These are phyloP conservation scores for Acrobasis consociella DNA, from an alignment of 2,888 invertebrate genomes.

Conservation along the genomic window DNA sequence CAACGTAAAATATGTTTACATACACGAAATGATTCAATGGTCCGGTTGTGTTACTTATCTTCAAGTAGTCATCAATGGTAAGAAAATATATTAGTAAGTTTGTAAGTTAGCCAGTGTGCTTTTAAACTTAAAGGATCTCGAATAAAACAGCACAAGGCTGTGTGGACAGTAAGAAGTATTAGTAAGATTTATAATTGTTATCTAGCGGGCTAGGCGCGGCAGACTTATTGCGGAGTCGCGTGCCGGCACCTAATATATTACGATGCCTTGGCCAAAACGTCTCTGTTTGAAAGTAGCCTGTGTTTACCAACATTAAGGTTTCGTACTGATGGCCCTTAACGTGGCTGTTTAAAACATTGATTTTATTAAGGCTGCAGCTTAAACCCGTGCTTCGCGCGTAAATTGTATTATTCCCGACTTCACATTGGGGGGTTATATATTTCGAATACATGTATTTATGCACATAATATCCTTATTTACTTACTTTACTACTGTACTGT, in stretches of 20 bases:
- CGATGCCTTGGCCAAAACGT: conserved; percentile 68
- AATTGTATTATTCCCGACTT: neutral
- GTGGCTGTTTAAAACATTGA: neutral
- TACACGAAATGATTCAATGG: too few relatives aligned
- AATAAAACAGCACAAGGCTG: conserved; percentile 45
- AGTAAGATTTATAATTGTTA: conserved; percentile 77
- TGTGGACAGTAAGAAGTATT: conserved; percentile 75
- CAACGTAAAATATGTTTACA: too few relatives aligned
- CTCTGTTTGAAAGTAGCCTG: conserved; percentile 67
- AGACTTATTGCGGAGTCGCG: conserved; percentile 72
- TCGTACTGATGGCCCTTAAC: conserved; percentile 2
- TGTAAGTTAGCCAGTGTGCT: too few relatives aligned
- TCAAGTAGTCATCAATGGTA: too few relatives aligned
- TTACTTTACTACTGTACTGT: too few relatives aligned
- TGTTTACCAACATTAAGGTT: conserved; percentile 63
- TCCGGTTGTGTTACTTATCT: too few relatives aligned
- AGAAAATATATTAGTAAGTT: too few relatives aligned
- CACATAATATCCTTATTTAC: too few relatives aligned
- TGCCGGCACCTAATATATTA: conserved; percentile 75
- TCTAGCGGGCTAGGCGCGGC: conserved; percentile 70
- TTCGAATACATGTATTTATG: too few relatives aligned
- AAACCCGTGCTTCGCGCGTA: neutral
- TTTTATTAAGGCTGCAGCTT: neutral
- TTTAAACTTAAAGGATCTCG: conserved; percentile 24
- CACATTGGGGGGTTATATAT: too few relatives aligned